Base-by-base conservation (phyloP, 2,113 vertebrate species). In the Sander vitreus region DNA sequence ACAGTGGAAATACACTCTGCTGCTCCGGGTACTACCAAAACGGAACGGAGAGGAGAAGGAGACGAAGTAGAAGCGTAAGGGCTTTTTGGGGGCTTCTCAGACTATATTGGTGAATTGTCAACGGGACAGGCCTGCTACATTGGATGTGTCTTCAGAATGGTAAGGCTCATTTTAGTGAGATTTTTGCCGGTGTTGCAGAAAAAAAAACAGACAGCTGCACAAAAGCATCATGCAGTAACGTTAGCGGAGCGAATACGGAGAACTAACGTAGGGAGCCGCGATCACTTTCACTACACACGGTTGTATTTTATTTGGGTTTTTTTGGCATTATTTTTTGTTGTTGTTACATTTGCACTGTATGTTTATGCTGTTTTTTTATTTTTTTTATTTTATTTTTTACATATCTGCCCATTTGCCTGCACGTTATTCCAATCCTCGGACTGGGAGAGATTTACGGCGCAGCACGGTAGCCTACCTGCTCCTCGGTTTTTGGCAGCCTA, bases 81-180 rank as follows among this genome's bases (percentile, higher is more conserved):
- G 87, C 76, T 83, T 73, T 78, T 79, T 72, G 64, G 16, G 64
- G 43, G 14, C 70, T 65, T 13, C 66, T 54, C 74, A 76, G 33
- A 65, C 70, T 70, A 11, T 66, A 51, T 70, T 72, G 67, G 64
- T 85, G 80, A 87, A 85, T 81, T 57, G 81, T 69, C 83, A 82
- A 76, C 89, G 78, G 88, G 85, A 86, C 89, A 48, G 93, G 92
- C 84, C 90, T 88, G 87, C 84, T 79, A 60, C 89, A 70, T 76
- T 78, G 94, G 91, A 94, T 81, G 85, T 76, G 75, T 92, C 90
- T 92, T 64, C 94, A 93, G 87, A 80, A 96, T 96, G 95, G 95
- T 96, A 93, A 95, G 94, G 25, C 59, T 82, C 1, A 63, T 85
- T 80, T 86, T 67, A 45, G 25, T 25, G 77, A 51, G 19, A 53